Conservation (phyloP, 64 coral and sea anemone species). For the Pachyseris speciosa region DNA sequence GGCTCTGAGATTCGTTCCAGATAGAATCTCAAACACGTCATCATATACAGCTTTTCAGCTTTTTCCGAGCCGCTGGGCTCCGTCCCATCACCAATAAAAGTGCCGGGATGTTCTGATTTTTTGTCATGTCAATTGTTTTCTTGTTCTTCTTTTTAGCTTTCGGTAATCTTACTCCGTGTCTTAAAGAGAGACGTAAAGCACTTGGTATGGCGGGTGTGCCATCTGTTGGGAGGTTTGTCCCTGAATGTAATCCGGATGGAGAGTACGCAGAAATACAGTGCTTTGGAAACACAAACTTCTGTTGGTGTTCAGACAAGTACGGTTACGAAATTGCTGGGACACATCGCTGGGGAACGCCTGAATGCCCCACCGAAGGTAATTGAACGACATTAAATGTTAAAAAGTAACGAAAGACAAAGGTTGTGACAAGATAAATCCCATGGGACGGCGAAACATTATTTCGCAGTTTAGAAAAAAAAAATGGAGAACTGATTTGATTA, state of each 20-base stretch:
- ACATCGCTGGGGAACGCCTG: constrained; percentile 47
- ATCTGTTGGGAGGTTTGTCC: constrained; percentile 58
- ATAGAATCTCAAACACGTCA: too few species aligned
- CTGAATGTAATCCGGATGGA: constrained; percentile 52
- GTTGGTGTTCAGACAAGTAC: constrained; percentile 42
- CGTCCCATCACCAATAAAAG: too few species aligned
- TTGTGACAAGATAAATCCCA: too few species aligned
- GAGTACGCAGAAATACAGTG: constrained; percentile 47
- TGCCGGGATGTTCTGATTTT: too few species aligned
- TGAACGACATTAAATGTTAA: not conserved
- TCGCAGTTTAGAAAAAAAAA: too few species aligned
- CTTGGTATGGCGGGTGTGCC: constrained; percentile 35
- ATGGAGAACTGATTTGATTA: too few species aligned
- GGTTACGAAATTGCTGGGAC: constrained; percentile 57
- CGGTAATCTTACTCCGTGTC: constrained; percentile 48
- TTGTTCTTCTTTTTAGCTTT: not conserved
- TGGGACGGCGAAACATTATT: too few species aligned
- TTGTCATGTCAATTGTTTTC: too few species aligned
- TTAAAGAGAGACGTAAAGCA: constrained; percentile 43
- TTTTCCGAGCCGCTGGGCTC: too few species aligned
- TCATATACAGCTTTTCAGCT: too few species aligned
- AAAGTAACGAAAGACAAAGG: too few species aligned
- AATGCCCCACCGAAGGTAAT: constrained; percentile 31
- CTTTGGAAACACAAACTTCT: constrained; percentile 35
- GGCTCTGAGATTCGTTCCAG: too few species aligned